These are phyloP conservation scores for Akabosia matsudoensis DNA, from an alignment of 1,140 invertebrate genomes.

Conservation along the genomic window DNA sequence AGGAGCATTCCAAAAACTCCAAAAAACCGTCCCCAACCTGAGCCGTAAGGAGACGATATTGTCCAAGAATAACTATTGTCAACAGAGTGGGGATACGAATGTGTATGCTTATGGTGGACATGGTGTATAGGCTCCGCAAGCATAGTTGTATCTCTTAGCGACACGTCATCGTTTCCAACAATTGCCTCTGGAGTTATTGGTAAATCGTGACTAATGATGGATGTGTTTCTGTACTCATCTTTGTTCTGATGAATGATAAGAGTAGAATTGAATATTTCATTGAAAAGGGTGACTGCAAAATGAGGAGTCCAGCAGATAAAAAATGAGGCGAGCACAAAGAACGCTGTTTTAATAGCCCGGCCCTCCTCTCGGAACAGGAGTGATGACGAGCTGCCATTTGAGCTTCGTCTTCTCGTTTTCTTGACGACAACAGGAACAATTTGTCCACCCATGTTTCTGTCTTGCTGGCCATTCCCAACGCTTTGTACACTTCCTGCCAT, in stretches of 20 bases:
- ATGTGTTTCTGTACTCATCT: not conserved
- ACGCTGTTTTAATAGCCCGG: constrained; percentile 58
- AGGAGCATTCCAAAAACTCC: constrained; percentile 47
- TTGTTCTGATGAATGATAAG: not conserved
- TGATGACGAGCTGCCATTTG: constrained; percentile 53
- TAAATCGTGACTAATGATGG: not conserved
- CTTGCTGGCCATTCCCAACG: constrained; percentile 17
- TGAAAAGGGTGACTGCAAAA: constrained; percentile 51
- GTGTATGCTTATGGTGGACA: not conserved
- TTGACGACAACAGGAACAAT: constrained; percentile 46
- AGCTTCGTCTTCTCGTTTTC: constrained; percentile 47
- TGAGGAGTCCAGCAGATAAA: constrained; percentile 59
- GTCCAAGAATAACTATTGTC: constrained; percentile 39
- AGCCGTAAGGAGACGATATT: constrained; percentile 22
- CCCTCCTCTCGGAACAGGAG: constrained; percentile 57
- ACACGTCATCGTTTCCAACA: not conserved
- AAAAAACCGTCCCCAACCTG: constrained; percentile 50
- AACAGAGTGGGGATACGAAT: too few species aligned
- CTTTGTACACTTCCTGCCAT: constrained; percentile 44
- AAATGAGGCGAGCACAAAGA: constrained; percentile 58
- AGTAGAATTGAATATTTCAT: constrained; percentile 32
- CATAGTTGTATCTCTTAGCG: not conserved
- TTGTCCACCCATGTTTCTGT: constrained; percentile 30
- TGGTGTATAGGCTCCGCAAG: not conserved
- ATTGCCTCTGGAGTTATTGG: not conserved